Conservation (phyloP, 2,113 vertebrate genomes). For the Aspiorhynchus laticeps region DNA sequence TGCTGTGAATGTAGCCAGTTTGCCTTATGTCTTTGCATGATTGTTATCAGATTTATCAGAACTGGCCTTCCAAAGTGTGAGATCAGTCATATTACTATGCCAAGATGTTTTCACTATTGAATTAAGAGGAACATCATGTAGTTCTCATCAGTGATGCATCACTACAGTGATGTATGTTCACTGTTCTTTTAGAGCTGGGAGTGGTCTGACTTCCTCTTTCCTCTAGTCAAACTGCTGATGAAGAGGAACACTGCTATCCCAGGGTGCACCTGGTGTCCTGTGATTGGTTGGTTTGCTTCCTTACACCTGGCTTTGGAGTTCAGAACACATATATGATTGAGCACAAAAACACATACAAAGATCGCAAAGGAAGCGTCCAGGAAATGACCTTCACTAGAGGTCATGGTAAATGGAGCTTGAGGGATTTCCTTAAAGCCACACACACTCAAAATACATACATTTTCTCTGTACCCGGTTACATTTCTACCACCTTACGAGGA, state of each 20-base stretch:
- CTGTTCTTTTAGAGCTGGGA: constrained; percentile 10
- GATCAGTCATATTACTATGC: not conserved
- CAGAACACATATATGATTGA: not conserved
- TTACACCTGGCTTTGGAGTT: constrained; percentile 16
- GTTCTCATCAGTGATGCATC: not conserved
- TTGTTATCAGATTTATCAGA: not conserved
- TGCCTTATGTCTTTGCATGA: not conserved
- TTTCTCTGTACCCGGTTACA: not conserved
- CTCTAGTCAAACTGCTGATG: constrained; percentile 38
- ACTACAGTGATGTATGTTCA: not conserved
- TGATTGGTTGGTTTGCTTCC: constrained; percentile 18
- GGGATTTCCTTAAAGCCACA: constrained; percentile 48
- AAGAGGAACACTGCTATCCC: constrained; percentile 25
- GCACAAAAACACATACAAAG: not conserved
- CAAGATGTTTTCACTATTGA: not conserved
- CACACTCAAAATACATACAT: not conserved
- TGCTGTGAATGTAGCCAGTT: not conserved
- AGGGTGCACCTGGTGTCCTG: constrained; percentile 48
- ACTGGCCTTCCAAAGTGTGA: not conserved
- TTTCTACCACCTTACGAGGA: not conserved
- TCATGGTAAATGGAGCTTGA: constrained; percentile 43
- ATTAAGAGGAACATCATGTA: not conserved
- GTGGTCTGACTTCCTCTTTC: constrained; percentile 33
- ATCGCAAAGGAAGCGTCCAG: constrained; percentile 18
- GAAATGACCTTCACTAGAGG: constrained; percentile 25